Evolutionary conservation across 2,797 vertebrate species (phyloP).

Genomic region (Enoplosus armatus): DNA sequence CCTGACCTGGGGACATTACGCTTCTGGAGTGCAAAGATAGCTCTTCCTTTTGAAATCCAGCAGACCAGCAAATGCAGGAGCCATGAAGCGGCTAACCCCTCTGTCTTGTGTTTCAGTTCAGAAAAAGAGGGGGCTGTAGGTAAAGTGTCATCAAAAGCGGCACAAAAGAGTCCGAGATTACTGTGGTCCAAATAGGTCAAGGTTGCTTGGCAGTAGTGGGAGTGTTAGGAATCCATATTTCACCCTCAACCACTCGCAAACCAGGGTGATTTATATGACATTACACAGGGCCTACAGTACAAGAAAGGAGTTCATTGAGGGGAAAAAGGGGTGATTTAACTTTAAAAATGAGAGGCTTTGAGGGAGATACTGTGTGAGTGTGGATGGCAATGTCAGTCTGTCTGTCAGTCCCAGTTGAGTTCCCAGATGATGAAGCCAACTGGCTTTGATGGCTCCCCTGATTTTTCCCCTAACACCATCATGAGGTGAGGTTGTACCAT

Average conservation of each 20-base stretch:
- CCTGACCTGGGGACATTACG: slow-evolving; percentile 69
- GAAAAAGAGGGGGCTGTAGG: slow-evolving; percentile 43
- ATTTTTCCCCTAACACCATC: background rate
- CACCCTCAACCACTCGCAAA: slow-evolving; percentile 45
- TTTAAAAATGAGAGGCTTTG: slow-evolving; percentile 25
- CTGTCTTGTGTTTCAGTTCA: slow-evolving; percentile 78
- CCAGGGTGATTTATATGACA: slow-evolving; percentile 65
- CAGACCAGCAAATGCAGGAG: slow-evolving; percentile 81
- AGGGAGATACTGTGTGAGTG: slow-evolving; percentile 3
- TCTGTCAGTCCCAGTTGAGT: background rate
- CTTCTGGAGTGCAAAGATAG: slow-evolving; percentile 71
- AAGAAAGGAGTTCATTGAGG: slow-evolving; percentile 31
- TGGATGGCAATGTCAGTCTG: background rate
- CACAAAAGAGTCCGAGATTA: slow-evolving; percentile 73
- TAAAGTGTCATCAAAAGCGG: slow-evolving; percentile 78
- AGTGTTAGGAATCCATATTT: slow-evolving; percentile 63
- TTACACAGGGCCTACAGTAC: slow-evolving; percentile 6
- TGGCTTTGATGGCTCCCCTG: background rate
- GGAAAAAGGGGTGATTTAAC: background rate
- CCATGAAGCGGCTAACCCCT: slow-evolving; percentile 71
- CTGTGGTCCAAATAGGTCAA: slow-evolving; percentile 70
- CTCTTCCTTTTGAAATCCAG: slow-evolving; percentile 84
- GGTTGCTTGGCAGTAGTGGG: slow-evolving; percentile 63
- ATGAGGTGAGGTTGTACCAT: too few species aligned
- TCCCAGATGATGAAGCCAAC: background rate